Base-by-base conservation (phyloP, 1,140 invertebrate species). In the Drosophila grimshawi region DNA sequence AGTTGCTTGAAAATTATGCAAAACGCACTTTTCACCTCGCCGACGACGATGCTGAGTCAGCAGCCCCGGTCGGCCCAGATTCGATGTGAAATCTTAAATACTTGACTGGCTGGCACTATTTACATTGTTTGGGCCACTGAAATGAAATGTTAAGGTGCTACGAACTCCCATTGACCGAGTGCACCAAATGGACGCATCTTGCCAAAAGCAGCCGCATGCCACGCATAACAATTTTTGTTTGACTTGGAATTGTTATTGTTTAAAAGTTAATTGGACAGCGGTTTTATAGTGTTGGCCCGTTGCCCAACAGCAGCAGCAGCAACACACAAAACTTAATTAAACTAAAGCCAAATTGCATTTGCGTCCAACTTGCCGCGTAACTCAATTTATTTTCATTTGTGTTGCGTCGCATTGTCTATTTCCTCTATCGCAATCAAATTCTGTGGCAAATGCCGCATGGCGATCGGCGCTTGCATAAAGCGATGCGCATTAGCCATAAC, bases 61-160 rank as follows among this genome's bases (percentile, higher is more conserved):
- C 52, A 19, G 19, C 30, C 2, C 35, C 7, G n/a, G 10, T 7
- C 46, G 67, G 60, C 72, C 66, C 52, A 76, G 62, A 76, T 78
- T 65, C n/a, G 11, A 30, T 56, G 60, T 49, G 52, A 64, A 39
- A 57, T 68, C 56, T 29, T 10, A 61, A 45, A 52, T 35, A 41
- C 19, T 35, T 8, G 19, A 19, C 19, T 19, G 19, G 19, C 19
- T 19, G 19, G 19, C 19, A 19, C 19, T 29, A 37, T 37, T 55
- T 53, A 51, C 27, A 41, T 66, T 19, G 37, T 29, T 43, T 33
- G 32, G 8, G n/a, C 43, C 29, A 49, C 27, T 37, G 19, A 19
- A 19, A 19, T 19, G 19, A 80, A 80, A 80, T 80, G 77, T 64
- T 71, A 80, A 67, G 77, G 65, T 75, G 72, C 71, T 80, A 80